These are phyloP conservation scores for Colistium nudipinnis DNA, from an alignment of 2,113 vertebrate species.

Conservation along the genomic window DNA sequence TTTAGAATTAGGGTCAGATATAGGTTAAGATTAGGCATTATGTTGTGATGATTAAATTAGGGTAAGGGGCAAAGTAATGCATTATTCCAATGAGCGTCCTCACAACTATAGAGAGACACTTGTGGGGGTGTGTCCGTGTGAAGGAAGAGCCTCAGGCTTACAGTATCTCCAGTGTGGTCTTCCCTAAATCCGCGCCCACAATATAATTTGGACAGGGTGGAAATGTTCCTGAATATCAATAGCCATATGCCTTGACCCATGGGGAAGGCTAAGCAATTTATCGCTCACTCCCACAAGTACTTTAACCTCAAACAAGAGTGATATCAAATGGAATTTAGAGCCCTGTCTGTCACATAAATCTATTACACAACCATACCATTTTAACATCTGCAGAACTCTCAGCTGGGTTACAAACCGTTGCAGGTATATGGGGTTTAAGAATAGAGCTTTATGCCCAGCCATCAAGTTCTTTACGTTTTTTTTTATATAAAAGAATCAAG, in stretches of 20 bases:
- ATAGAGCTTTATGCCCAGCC: background rate
- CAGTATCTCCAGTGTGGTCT: slow-evolving; percentile 20
- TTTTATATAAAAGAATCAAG: too few relatives aligned
- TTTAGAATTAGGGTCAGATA: too few relatives aligned
- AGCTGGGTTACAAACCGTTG: background rate
- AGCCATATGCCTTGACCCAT: slow-evolving; percentile 50
- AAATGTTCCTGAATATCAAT: slow-evolving; percentile 66
- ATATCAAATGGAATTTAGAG: slow-evolving; percentile 43
- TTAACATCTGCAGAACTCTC: slow-evolving; percentile 4
- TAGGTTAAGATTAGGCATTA: too few relatives aligned
- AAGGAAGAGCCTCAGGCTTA: slow-evolving; percentile 19
- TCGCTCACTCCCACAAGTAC: slow-evolving; percentile 27
- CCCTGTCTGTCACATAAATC: slow-evolving; percentile 6
- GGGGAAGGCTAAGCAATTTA: slow-evolving; percentile 37
- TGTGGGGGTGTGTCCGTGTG: slow-evolving; percentile 11
- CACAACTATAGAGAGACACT: too few relatives aligned
- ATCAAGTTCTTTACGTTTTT: too few relatives aligned
- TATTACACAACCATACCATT: background rate
- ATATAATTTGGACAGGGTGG: slow-evolving; percentile 51
- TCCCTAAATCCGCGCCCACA: slow-evolving; percentile 38
- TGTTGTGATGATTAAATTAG: too few relatives aligned
- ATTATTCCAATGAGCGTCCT: slow-evolving; percentile 17
- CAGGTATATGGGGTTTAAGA: background rate
- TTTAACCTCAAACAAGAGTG: slow-evolving; percentile 27
- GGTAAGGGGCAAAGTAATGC: slow-evolving; percentile 8